phyloP scores from a whole-genome alignment of 1,140 invertebrate genomes.

The Drosophila grimshawi region DNA sequence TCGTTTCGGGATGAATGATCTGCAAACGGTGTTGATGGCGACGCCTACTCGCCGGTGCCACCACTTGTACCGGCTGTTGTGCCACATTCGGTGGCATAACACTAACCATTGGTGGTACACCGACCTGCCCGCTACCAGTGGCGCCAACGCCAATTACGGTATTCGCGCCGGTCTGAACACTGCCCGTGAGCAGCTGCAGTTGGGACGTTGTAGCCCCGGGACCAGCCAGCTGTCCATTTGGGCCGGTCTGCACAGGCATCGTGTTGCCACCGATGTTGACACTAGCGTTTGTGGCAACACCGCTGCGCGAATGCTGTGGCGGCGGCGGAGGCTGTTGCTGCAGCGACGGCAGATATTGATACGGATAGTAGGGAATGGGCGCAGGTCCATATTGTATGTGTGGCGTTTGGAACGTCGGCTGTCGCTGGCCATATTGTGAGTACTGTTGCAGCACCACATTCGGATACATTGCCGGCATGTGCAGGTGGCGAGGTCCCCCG shows the following conservation, averaged over 20 bases:
- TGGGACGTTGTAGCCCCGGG: constrained; percentile 59
- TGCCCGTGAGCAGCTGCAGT: constrained; percentile 58
- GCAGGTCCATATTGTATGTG: constrained; percentile 67
- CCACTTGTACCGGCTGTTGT: constrained; percentile 52
- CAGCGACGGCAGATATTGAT: constrained; percentile 62
- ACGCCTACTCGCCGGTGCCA: constrained; percentile 49
- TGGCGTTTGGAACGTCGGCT: constrained; percentile 61
- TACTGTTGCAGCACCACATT: constrained; percentile 67
- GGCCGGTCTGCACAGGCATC: constrained; percentile 66
- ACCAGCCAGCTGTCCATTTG: constrained; percentile 65
- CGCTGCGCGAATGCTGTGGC: constrained; percentile 57
- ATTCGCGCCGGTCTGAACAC: constrained; percentile 63
- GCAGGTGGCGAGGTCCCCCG: constrained; percentile 58
- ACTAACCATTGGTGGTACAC: constrained; percentile 63
- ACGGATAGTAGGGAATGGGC: constrained; percentile 63
- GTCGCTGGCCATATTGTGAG: constrained; percentile 63
- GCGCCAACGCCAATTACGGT: constrained; percentile 60
- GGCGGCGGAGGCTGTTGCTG: constrained; percentile 60
- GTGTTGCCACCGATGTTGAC: constrained; percentile 64
- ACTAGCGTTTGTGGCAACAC: constrained; percentile 63
- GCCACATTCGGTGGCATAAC: constrained; percentile 59
- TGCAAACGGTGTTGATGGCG: constrained; percentile 70
- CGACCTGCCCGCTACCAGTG: constrained; percentile 56
- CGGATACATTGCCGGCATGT: constrained; percentile 67
- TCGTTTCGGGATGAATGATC: constrained; percentile 75